Base-by-base conservation (phyloP, 2,113 vertebrate species). In the Protomyctophum bolini region DNA sequence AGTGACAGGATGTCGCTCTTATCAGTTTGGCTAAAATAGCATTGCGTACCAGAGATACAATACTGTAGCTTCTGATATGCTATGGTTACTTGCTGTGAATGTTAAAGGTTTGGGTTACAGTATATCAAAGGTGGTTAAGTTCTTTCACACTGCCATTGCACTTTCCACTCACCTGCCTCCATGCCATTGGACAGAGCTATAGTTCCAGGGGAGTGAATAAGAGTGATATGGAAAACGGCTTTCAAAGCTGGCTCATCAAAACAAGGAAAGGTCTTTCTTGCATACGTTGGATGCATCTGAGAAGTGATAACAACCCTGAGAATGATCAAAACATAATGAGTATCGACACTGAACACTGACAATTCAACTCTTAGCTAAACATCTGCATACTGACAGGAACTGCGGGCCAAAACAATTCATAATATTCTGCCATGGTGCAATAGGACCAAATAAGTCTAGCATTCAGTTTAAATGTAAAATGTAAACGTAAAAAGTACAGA, bases 201-300 rank as follows among this genome's bases (percentile, higher is more conserved):
- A 0, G 88, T 81, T 12, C 65, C 0, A 0, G 0, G n/a, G 0
- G 84, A 86, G 80, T 98, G 80, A 70, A 94, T 83, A 58, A 98
- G 75, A 0, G 92, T 94, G 65, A 99, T 92, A 1, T 89, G 6
- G 68, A 97, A 97, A 6, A 11, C 79, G 7, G 96, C 95, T 87
- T 97, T 97, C 92, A 97, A 94, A 41, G 93, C 95, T 0, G 95
- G 96, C 80, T 98, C 96, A 0, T 97, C 95, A 0, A 98, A 97
- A 90, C 97, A 98, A 0, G 96, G 97, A 79, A 98, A 98, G 2
- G 95, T 93, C 66, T 96, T 97, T 66, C 96, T 93, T 1, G 96
- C 95, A 0, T 98, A 93, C 0, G 96, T 64, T 0, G 95, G 90
- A 81, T 97, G 93, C 96, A 98, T 96, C 89, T 97, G 96, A 0